These are phyloP conservation scores for Sparidentex hasta DNA, from an alignment of 2,797 vertebrate species.

Conservation along the genomic window DNA sequence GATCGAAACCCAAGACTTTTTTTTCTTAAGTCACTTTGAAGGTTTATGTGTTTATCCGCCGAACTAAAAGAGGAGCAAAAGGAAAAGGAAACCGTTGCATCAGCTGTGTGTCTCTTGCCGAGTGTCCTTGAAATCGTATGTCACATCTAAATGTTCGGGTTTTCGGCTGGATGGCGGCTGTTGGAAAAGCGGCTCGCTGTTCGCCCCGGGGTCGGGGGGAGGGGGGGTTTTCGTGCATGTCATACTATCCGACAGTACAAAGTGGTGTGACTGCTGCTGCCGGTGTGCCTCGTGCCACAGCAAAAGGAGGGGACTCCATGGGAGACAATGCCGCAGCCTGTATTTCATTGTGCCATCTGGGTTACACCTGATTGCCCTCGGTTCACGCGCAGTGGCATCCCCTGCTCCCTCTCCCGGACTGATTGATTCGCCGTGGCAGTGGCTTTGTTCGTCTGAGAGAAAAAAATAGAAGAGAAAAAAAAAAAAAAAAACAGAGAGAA, in stretches of 20 bases:
- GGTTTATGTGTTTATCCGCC: not conserved
- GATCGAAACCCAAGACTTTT: not conserved
- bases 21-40: not conserved
- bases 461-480: not conserved
- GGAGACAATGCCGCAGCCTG: conserved; percentile 49
- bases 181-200: not conserved
- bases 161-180: conserved; percentile 10
- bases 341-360: conserved; percentile 60
- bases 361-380: conserved; percentile 67
- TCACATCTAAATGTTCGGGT: conserved; percentile 6
- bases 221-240: not conserved
- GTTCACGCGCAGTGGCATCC: conserved; percentile 66
- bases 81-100: not conserved
- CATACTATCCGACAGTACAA: conserved; percentile 31
- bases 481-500: not conserved
- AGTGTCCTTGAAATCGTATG: conserved; percentile 11
- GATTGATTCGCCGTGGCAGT: conserved; percentile 68
- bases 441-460: conserved; percentile 43
- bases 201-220: not conserved
- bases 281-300: conserved; percentile 22
- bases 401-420: conserved; percentile 53
- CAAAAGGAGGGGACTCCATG: conserved; percentile 31
- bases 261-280: conserved; percentile 35
- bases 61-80: not conserved
- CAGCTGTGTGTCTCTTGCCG: not conserved